phyloP scores from a whole-genome alignment of 2,888 invertebrate genomes.

The Drosophila meridiana region DNA sequence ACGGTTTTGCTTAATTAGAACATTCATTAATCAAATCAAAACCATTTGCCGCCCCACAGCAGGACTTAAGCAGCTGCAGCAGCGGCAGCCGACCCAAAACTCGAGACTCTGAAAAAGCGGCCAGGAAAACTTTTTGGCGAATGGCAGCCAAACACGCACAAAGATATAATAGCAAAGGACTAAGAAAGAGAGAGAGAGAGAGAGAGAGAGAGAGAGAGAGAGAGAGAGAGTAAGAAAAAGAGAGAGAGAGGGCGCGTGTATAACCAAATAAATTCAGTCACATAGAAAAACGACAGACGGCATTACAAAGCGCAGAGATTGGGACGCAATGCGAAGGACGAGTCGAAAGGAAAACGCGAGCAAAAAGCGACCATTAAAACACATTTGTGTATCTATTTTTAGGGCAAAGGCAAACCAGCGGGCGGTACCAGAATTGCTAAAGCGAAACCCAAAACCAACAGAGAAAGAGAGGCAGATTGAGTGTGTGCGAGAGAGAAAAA shows the following conservation, averaged over 20 bases:
- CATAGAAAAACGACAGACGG: slow-evolving; percentile 79
- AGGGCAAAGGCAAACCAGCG: slow-evolving; percentile 63
- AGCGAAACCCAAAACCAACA: slow-evolving; percentile 56
- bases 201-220: background rate
- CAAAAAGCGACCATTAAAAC: slow-evolving; percentile 80
- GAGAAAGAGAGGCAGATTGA: too few relatives aligned
- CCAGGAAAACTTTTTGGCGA: slow-evolving; percentile 74
- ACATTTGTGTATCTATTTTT: slow-evolving; percentile 81
- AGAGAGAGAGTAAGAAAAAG: background rate
- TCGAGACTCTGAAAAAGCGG: slow-evolving; percentile 39
- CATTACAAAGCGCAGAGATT: slow-evolving; percentile 79
- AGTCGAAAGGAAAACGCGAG: slow-evolving; percentile 47
- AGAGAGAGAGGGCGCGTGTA: slow-evolving; percentile 6
- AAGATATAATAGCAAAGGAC: slow-evolving; percentile 33
- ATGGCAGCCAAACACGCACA: slow-evolving; percentile 77
- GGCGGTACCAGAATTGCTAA: slow-evolving; percentile 53
- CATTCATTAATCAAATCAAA: slow-evolving; percentile 84
- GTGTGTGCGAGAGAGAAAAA: slow-evolving; percentile 1
- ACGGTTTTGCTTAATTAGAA: slow-evolving; percentile 83
- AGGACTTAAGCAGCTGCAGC: slow-evolving; percentile 20
- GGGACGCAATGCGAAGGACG: slow-evolving; percentile 40
- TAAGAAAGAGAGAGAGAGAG: background rate
- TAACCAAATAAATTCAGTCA: slow-evolving; percentile 77
- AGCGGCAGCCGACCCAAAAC: slow-evolving; percentile 41
- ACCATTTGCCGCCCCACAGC: slow-evolving; percentile 81